Conservation (phyloP, 2,797 vertebrate genomes). For the Phataginus tetradactyla region DNA sequence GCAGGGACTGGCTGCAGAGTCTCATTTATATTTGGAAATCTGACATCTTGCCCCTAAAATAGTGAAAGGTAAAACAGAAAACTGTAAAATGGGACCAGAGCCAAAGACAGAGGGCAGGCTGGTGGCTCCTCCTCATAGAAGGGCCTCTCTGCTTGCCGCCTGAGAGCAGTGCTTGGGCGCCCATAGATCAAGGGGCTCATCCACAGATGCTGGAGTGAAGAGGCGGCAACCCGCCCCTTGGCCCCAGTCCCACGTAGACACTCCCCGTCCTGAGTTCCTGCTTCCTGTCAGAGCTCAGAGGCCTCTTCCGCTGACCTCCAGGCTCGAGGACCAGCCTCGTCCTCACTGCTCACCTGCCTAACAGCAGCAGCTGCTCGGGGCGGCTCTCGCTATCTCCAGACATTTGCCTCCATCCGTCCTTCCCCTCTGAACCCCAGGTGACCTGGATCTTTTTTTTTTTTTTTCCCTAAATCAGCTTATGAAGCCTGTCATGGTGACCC, state of each 20-base stretch:
- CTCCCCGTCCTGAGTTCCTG: neutral
- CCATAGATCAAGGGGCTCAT: neutral
- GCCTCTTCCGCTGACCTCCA: accelerated
- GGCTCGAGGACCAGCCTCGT: neutral
- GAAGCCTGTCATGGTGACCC: neutral
- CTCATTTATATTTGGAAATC: neutral
- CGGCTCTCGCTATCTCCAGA: neutral
- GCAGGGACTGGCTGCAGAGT: neutral
- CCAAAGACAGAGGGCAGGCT: neutral
- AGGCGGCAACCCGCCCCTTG: neutral
- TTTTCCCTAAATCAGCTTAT: neutral
- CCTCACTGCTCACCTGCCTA: accelerated
- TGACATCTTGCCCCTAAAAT: neutral
- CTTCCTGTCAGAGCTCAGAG: neutral
- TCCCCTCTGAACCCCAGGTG: neutral
- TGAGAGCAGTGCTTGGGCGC: neutral
- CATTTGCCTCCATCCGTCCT: neutral
- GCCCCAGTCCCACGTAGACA: neutral
- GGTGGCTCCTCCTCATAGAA: neutral
- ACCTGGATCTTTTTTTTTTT: neutral
- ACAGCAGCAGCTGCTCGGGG: neutral
- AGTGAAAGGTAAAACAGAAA: neutral
- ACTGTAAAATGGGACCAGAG: neutral
- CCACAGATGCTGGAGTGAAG: neutral
- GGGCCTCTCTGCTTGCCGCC: neutral